These are phyloP conservation scores for Chloebia gouldiae DNA, from an alignment of 2,113 vertebrate genomes.

Conservation along the genomic window DNA sequence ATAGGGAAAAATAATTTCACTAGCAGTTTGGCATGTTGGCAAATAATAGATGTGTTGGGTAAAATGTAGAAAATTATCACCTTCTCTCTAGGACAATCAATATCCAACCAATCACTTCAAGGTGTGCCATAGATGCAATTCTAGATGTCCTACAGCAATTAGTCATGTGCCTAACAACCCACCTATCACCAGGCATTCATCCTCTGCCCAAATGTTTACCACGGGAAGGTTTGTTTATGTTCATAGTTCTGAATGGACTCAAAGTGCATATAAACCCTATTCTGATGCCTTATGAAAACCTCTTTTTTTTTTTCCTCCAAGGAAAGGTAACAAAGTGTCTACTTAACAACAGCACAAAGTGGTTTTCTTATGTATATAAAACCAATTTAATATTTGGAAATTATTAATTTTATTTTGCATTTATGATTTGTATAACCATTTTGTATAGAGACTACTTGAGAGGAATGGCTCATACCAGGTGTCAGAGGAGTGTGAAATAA, in stretches of 20 bases:
- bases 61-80: not conserved
- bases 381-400: not conserved
- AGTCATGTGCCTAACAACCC: slow-evolving; percentile 6
- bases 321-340: not conserved
- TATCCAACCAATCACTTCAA: slow-evolving; percentile 26
- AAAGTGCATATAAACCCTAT: not conserved
- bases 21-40: not conserved
- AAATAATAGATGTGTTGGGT: not conserved
- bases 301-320: not conserved
- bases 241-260: not conserved
- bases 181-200: not conserved
- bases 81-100: slow-evolving; percentile 3
- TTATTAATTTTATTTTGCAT: not conserved
- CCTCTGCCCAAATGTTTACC: not conserved
- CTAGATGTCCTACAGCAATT: not conserved
- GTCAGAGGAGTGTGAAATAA: slow-evolving; percentile 58
- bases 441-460: not conserved
- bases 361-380: not conserved
- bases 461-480: not conserved
- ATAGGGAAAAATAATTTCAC: not conserved
- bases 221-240: not conserved
- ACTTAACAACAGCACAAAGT: not conserved
- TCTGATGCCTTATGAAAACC: not conserved
- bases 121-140: slow-evolving; percentile 17
- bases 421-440: not conserved